Evolutionary conservation across 2,797 vertebrate species (phyloP).

Genomic region (Rhynchotus rufescens): DNA sequence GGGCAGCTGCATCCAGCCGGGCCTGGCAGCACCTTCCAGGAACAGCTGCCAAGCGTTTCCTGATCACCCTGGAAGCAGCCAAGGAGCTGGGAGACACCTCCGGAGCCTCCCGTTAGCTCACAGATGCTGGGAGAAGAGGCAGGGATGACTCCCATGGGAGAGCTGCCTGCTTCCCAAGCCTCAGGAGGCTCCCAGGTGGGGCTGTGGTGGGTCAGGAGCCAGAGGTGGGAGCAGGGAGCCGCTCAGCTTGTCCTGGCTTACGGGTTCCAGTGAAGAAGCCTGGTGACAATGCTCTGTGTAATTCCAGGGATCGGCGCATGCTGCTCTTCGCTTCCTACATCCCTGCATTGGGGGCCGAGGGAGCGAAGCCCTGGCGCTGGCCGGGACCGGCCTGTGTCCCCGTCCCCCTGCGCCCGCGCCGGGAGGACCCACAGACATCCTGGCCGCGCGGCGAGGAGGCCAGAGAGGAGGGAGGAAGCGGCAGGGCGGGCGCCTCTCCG

Average conservation of each 20-base stretch:
- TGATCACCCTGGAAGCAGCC: not conserved
- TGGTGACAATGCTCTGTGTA: no score
- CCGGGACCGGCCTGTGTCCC: not conserved
- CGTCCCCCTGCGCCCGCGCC: not conserved
- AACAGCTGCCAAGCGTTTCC: not conserved
- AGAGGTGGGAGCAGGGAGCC: not conserved
- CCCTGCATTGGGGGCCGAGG: no score
- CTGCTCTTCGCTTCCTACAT: not conserved
- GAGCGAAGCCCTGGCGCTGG: not conserved
- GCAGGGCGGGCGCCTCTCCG: not conserved
- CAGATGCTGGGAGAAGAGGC: not conserved
- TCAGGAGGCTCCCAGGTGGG: not conserved
- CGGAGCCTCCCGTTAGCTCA: rapidly evolving
- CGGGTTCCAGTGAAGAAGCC: not conserved
- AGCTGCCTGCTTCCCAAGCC: not conserved
- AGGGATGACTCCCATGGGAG: not conserved
- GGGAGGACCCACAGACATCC: not conserved
- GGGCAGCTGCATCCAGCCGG: not conserved
- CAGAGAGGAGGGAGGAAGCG: slow-evolving; percentile 6
- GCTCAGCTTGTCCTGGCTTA: no score
- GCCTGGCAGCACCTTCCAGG: not conserved
- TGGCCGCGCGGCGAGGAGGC: not conserved
- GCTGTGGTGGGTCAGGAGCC: rapidly evolving
- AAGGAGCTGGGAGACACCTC: no score
- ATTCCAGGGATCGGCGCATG: no score